Conservation (phyloP, 2,888 invertebrate species). For the Thecocarcelia acutangulata region DNA sequence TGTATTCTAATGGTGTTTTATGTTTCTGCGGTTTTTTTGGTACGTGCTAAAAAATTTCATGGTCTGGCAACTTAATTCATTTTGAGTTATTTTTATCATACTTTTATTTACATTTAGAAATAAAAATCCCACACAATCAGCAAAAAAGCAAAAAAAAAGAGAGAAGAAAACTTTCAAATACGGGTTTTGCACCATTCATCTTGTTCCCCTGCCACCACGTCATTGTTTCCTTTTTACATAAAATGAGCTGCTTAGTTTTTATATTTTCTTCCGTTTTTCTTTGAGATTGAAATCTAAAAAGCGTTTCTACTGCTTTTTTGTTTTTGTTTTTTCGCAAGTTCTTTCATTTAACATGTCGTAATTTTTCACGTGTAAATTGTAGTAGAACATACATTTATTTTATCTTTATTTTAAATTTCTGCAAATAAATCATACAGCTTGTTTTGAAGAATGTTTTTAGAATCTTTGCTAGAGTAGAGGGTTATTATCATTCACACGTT, state of each 20-base stretch:
- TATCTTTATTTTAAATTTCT: slow-evolving; percentile 61
- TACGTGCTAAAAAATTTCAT: slow-evolving; percentile 80
- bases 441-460: slow-evolving; percentile 11
- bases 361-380: slow-evolving; percentile 62
- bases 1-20: slow-evolving; percentile 27
- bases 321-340: background rate
- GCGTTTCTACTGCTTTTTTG: background rate
- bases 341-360: slow-evolving; percentile 50
- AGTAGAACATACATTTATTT: slow-evolving; percentile 55
- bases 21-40: slow-evolving; percentile 57
- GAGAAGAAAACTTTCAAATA: slow-evolving; percentile 16
- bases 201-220: slow-evolving; percentile 7
- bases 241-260: slow-evolving; percentile 35
- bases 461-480: slow-evolving; percentile 16
- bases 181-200: slow-evolving; percentile 15
- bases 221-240: slow-evolving; percentile 29
- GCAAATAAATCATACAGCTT: slow-evolving; percentile 55
- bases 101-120: slow-evolving; percentile 77
- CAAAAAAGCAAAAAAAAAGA: slow-evolving; percentile 17
- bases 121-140: slow-evolving; percentile 74
- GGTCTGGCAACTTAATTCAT: slow-evolving; percentile 80
- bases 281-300: slow-evolving; percentile 46
- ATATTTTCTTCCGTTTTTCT: slow-evolving; percentile 52
- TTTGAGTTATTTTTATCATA: slow-evolving; percentile 70
- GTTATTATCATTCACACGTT: slow-evolving; percentile 45